phyloP scores from a whole-genome alignment of 2,888 invertebrate species.

The Marasmarcha lunaedactyla region DNA sequence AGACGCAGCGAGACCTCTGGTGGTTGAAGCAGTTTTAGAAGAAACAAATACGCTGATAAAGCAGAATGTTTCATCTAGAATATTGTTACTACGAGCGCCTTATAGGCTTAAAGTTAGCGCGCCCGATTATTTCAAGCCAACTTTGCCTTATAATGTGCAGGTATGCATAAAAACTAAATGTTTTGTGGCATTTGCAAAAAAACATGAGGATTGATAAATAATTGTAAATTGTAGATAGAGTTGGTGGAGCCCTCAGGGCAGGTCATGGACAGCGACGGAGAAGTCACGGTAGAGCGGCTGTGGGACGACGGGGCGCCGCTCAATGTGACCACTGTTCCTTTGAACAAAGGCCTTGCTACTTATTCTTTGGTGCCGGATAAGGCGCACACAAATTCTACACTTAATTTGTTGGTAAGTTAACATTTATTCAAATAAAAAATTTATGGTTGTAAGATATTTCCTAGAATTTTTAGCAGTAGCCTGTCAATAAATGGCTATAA shows the following conservation, averaged over 20 bases:
- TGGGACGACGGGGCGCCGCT: slow-evolving; percentile 60
- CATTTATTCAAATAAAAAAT: neutral
- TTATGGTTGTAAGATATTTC: too few relatives aligned
- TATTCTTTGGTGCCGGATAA: slow-evolving; percentile 43
- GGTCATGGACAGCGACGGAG: slow-evolving; percentile 33
- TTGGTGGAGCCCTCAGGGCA: slow-evolving; percentile 45
- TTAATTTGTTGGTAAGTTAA: slow-evolving; percentile 76
- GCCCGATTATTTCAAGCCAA: slow-evolving; percentile 90
- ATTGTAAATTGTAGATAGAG: slow-evolving; percentile 35
- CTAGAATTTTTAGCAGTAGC: slow-evolving; percentile 1
- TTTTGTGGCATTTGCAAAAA: too few relatives aligned
- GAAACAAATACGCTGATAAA: slow-evolving; percentile 88
- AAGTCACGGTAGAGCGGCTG: slow-evolving; percentile 43
- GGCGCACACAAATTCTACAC: slow-evolving; percentile 71
- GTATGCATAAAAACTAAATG: slow-evolving; percentile 48
- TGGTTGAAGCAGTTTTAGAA: slow-evolving; percentile 89
- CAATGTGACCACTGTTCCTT: slow-evolving; percentile 36
- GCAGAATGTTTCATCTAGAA: slow-evolving; percentile 78
- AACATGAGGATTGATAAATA: too few relatives aligned
- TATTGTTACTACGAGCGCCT: slow-evolving; percentile 70
- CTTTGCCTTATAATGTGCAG: slow-evolving; percentile 84
- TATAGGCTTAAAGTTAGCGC: slow-evolving; percentile 81
- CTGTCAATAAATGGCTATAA: slow-evolving; percentile 5
- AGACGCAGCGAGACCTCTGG: slow-evolving; percentile 85
- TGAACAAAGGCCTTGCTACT: slow-evolving; percentile 38